Percentiles rank a stretch among this genome's conserved stretches.
Conservation (phyloP, 2,113 vertebrate genomes). For the Recurvirostra avosetta region DNA sequence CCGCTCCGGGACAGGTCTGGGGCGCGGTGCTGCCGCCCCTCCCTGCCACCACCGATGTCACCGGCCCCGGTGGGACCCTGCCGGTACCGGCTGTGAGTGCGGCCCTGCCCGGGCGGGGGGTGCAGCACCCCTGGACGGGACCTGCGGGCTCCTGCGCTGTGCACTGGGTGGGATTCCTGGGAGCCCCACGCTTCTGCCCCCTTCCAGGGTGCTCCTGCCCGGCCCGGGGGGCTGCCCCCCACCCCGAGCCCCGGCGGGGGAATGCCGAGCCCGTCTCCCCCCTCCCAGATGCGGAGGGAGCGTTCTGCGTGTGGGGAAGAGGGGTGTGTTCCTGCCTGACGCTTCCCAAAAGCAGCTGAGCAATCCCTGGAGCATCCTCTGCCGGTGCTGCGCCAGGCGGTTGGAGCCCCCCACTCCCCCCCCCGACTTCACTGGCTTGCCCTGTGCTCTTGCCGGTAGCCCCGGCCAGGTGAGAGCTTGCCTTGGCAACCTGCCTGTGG, state of each 20-base stretch:
- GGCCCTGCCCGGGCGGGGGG: neutral
- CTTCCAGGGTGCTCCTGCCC: neutral
- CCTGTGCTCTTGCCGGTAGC: neutral
- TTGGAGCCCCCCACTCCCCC: neutral
- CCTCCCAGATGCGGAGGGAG: neutral
- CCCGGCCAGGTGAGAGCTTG: neutral
- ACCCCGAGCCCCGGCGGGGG: accelerated
- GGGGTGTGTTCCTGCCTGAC: neutral
- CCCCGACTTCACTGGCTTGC: neutral
- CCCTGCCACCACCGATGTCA: neutral
- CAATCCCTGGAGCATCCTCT: neutral
- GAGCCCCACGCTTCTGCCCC: neutral
- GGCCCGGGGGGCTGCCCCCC: neutral
- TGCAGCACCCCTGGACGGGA: neutral
- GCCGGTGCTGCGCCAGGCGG: accelerated
- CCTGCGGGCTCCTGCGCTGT: accelerated
- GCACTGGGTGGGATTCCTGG: neutral
- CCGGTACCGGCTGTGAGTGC: too few species aligned
- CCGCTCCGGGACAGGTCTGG: neutral
- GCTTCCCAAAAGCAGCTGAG: neutral
- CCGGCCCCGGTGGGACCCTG: neutral
- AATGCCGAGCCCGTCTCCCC: accelerated
- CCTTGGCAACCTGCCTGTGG: neutral
- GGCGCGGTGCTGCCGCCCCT: neutral
- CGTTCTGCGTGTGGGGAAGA: accelerated